These are phyloP conservation scores for Tadarida brasiliensis DNA, from an alignment of 2,797 vertebrate species.

Conservation along the genomic window DNA sequence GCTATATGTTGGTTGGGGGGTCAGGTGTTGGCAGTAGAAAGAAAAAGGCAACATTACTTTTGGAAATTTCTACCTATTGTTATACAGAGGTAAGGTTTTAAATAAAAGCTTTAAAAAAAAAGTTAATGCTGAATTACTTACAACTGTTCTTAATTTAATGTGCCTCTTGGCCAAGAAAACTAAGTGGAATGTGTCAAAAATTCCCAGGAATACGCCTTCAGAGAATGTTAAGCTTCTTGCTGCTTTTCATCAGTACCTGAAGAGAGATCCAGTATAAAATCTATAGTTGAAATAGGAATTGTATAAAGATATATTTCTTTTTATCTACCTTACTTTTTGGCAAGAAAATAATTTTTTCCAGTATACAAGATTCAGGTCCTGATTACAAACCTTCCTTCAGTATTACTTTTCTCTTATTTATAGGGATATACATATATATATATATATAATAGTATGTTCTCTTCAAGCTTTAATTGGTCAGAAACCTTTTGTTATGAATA, in stretches of 20 bases:
- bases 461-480: constrained; percentile 11
- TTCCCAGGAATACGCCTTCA: constrained; percentile 34
- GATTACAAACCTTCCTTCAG: not conserved
- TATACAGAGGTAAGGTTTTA: not conserved
- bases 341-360: constrained; percentile 44
- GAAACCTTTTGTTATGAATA: not conserved
- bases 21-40: not conserved
- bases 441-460: not conserved
- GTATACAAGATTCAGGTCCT: not conserved
- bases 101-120: constrained; percentile 53
- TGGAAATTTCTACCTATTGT: constrained; percentile 1
- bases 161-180: not conserved
- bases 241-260: not conserved
- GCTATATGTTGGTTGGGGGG: not conserved
- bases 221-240: not conserved
- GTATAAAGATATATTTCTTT: not conserved
- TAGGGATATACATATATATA: not conserved
- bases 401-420: constrained; percentile 18
- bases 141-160: constrained; percentile 42
- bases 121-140: constrained; percentile 39
- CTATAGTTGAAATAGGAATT: constrained; percentile 16
- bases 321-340: constrained; percentile 1
- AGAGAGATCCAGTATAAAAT: constrained; percentile 35
- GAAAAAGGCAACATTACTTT: constrained; percentile 37
- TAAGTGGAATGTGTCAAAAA: not conserved